These are phyloP conservation scores for Melitaea cinxia DNA, from an alignment of 1,140 invertebrate genomes.

Conservation along the genomic window DNA sequence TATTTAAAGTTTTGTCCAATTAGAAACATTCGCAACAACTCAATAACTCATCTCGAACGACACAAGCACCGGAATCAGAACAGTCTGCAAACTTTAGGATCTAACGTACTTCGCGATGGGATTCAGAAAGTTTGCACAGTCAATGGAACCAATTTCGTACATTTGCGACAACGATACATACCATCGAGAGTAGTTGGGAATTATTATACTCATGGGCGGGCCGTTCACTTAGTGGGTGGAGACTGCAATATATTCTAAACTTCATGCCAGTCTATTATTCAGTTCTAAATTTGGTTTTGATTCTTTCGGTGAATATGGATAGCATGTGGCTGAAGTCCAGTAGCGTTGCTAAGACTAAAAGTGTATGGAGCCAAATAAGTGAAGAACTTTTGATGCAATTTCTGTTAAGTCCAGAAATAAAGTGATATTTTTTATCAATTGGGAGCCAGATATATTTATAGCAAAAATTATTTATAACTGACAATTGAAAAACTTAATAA, in stretches of 20 bases:
- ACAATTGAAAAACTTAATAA: no score
- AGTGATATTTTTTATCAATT: no score
- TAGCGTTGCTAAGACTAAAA: no score
- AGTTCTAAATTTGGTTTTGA: not conserved
- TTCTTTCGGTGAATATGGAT: not conserved
- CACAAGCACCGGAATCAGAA: constrained; percentile 11
- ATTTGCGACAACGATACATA: constrained; percentile 49
- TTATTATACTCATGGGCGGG: constrained; percentile 42
- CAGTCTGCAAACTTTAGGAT: constrained; percentile 52
- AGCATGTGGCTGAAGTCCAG: no score
- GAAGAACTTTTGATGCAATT: no score
- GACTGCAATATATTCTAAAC: constrained; percentile 7
- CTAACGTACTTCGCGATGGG: constrained; percentile 42
- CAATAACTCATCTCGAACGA: constrained; percentile 19
- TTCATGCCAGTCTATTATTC: constrained; percentile 4
- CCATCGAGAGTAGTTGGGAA: constrained; percentile 43
- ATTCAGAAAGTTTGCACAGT: constrained; percentile 51
- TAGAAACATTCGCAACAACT: constrained; percentile 4
- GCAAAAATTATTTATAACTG: no score
- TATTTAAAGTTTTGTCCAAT: not conserved
- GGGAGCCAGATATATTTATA: no score
- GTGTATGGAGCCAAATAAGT: no score
- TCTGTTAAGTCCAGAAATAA: no score
- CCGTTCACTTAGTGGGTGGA: constrained; percentile 2
- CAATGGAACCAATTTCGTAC: constrained; percentile 57